Conservation (phyloP, 2,113 vertebrate species). For the Lycaon pictus region DNA sequence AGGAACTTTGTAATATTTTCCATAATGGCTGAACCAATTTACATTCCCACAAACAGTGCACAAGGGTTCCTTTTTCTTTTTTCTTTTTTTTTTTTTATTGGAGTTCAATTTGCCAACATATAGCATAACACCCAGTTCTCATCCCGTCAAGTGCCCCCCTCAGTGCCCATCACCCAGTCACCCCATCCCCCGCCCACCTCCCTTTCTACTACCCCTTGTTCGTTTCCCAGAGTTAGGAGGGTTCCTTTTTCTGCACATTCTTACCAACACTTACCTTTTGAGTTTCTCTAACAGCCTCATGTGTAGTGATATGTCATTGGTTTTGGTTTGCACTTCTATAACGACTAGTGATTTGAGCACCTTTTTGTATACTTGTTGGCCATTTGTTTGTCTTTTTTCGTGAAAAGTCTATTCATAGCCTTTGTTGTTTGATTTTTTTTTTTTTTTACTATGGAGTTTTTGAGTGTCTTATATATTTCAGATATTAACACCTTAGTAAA, state of each 20-base stretch:
- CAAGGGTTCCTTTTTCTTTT: not conserved
- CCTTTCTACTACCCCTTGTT: too few relatives aligned
- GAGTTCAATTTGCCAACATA: too few relatives aligned
- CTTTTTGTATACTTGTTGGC: not conserved
- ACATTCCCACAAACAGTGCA: not conserved
- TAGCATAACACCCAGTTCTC: too few relatives aligned
- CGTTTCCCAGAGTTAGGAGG: too few relatives aligned
- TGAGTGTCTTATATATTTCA: not conserved
- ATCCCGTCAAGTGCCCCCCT: too few relatives aligned
- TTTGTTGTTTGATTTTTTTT: not conserved
- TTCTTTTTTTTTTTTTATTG: too few relatives aligned
- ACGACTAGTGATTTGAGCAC: not conserved
- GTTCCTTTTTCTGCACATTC: not conserved
- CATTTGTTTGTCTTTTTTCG: not conserved
- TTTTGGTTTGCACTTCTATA: not conserved
- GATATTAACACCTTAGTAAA: not conserved
- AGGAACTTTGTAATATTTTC: not conserved
- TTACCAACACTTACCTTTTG: not conserved
- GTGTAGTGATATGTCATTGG: not conserved
- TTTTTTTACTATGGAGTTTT: not conserved
- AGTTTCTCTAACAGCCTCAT: not conserved
- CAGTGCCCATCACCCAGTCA: too few relatives aligned
- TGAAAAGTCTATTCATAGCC: not conserved
- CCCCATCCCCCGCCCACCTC: too few relatives aligned
- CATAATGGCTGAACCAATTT: not conserved